Percentiles rank a stretch among this genome's conserved stretches.
These are phyloP conservation scores for Sebastes glaucus DNA, from an alignment of 2,797 vertebrate species.

Conservation along the genomic window DNA sequence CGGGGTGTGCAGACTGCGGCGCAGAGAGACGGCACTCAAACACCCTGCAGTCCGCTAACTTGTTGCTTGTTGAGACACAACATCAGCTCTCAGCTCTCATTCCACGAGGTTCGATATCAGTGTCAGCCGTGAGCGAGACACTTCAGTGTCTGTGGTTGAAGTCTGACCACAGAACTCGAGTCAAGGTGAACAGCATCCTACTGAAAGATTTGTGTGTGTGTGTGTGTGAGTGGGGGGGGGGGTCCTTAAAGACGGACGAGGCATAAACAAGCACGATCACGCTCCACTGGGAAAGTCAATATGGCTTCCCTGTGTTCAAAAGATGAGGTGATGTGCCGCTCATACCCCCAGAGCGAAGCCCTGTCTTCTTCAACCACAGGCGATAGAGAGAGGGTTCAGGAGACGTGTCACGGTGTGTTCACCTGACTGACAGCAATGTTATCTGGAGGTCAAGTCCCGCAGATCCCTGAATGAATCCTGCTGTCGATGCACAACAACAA, in stretches of 20 bases:
- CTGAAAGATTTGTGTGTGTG: background rate
- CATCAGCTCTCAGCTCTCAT: background rate
- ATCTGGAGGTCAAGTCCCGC: conserved; percentile 8
- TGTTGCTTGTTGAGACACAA: background rate
- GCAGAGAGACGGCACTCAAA: too few relatives aligned
- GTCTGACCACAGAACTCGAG: background rate
- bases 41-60: too few relatives aligned
- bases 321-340: conserved; percentile 26
- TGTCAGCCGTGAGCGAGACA: background rate
- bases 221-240: background rate
- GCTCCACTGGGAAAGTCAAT: conserved; percentile 38
- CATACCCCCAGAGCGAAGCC: background rate
- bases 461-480: background rate
- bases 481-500: background rate
- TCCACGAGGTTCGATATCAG: background rate
- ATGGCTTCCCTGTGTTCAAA: conserved; percentile 29
- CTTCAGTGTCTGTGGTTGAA: background rate
- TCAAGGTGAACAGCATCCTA: conserved; percentile 17
- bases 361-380: background rate
- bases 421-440: conserved; percentile 6
- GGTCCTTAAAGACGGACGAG: conserved; percentile 26
- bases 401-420: background rate
- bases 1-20: too few relatives aligned
- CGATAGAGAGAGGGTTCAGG: background rate
- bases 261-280: conserved; percentile 33